Evolutionary conservation across 1,140 invertebrate genomes (phyloP), one percentile per base, ranked within the genome.

Genomic region (Calephelis virginiensis): DNA sequence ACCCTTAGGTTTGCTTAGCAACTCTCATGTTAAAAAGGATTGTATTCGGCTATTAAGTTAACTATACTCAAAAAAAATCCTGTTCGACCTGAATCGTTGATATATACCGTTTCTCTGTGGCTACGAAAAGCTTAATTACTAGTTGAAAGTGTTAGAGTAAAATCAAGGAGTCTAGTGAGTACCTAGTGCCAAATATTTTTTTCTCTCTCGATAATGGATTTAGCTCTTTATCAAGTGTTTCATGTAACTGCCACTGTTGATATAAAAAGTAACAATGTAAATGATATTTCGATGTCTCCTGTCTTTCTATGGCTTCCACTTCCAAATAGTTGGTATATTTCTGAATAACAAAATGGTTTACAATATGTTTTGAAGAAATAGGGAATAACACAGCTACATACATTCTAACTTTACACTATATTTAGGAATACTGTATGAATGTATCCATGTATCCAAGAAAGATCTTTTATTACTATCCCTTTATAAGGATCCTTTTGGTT

Each of bases 1-100:
- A 3, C 17, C 17, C 17, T 17, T 17, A 17, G 17, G 17, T 17
- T 17, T 17, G 17, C 17, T 17, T 17, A 72, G 13, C 69, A 76
- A 71, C 47, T 70, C 73, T 64, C 70, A 70, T 75, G 70, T n/a
- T n/a, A 75, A 75, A 75, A 71, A 50, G 66, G 73, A 67, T 74
- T 67, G 65, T 71, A 71, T 75, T 75, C 71, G 45, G 50, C 68
- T 70, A 71, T 71, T 71, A n/a, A n/a, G n/a, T 71, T 71, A 74
- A 74, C 69, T n/a, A n/a, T n/a, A n/a, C n/a, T n/a, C n/a, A n/a
- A 75, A 69, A 75, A 71, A 47, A 63, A 68, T 75, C 68, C 70
- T 71, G 67, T 67, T 37, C 53, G 38, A 56, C 70, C 38, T 48
- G 73, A 17, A 17, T 17, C 17, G 1, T 17, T 17, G 17, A 1